phyloP scores from a whole-genome alignment of 1,140 invertebrate genomes.

The Globodera rostochiensis region DNA sequence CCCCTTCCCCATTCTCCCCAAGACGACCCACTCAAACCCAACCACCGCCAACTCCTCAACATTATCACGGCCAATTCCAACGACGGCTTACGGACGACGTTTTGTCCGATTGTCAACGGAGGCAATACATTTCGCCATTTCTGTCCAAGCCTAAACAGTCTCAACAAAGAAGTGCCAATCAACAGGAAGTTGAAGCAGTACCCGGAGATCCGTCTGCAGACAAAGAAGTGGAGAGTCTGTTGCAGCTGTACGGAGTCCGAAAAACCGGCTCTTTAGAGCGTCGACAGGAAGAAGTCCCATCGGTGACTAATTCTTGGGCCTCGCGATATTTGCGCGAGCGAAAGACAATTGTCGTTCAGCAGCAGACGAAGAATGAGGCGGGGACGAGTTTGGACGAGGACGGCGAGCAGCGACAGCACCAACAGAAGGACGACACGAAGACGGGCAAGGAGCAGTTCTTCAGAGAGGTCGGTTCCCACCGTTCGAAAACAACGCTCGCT shows the following conservation, averaged over 20 bases:
- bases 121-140: slow-evolving; percentile 25
- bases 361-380: slow-evolving; percentile 17
- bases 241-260: slow-evolving; percentile 24
- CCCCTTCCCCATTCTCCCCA: slow-evolving; percentile 1
- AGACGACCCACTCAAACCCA: background rate
- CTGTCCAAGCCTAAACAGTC: background rate
- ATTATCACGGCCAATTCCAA: too few species aligned
- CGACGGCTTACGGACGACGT: too few species aligned
- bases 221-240: slow-evolving; percentile 5
- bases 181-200: background rate
- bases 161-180: background rate
- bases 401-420: slow-evolving; percentile 4
- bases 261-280: background rate
- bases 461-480: background rate
- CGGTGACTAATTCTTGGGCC: slow-evolving; percentile 45
- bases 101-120: background rate
- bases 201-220: background rate
- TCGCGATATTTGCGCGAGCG: slow-evolving; percentile 43
- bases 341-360: slow-evolving; percentile 20
- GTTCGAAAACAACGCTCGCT: too few species aligned
- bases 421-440: background rate
- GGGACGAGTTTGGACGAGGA: slow-evolving; percentile 17
- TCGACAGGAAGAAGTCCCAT: slow-evolving; percentile 21
- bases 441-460: background rate
- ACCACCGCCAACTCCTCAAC: background rate